phyloP scores from a whole-genome alignment of 2,797 vertebrate species.

The Tenualosa ilisha region DNA sequence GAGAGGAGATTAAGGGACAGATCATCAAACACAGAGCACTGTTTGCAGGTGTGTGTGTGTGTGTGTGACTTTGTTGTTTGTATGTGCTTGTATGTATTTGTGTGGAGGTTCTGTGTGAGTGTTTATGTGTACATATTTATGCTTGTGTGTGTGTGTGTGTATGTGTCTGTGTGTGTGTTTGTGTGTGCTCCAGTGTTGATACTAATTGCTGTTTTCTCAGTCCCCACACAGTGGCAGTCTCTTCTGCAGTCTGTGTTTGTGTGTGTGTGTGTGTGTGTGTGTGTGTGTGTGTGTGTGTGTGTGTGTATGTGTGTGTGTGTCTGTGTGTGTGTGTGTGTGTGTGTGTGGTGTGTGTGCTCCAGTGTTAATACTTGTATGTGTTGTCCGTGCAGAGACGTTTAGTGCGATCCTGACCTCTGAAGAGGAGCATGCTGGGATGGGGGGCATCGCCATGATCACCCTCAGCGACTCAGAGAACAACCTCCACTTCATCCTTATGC shows the following conservation, averaged over 20 bases:
- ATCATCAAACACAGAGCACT: constrained; percentile 90
- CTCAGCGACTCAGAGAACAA: constrained; percentile 92
- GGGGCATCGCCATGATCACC: constrained; percentile 89
- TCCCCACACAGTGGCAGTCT: too few relatives aligned
- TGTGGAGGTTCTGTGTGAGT: not conserved
- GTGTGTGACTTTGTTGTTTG: constrained; percentile 16
- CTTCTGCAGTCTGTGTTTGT: too few relatives aligned
- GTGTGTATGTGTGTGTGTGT: too few relatives aligned
- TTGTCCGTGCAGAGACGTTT: constrained; percentile 83
- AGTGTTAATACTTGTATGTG: not conserved
- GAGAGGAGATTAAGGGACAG: constrained; percentile 86
- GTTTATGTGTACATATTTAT: not conserved
- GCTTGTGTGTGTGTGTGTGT: not conserved
- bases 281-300: too few relatives aligned
- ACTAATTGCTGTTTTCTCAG: too few relatives aligned
- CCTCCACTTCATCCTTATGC: constrained; percentile 92
- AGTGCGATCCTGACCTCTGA: constrained; percentile 84
- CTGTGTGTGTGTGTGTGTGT: too few relatives aligned
- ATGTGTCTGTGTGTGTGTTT: constrained; percentile 6
- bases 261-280: too few relatives aligned
- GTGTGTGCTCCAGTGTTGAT: too few relatives aligned
- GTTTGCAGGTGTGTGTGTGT: constrained; percentile 83
- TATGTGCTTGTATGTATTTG: constrained; percentile 29
- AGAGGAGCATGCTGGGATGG: constrained; percentile 73
- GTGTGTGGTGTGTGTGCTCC: too few relatives aligned